A percentile compares a stretch with the other conserved stretches of the same genome.
These are phyloP conservation scores for Chelidonichthys spinosus DNA, from an alignment of 2,797 vertebrate genomes.

Conservation along the genomic window DNA sequence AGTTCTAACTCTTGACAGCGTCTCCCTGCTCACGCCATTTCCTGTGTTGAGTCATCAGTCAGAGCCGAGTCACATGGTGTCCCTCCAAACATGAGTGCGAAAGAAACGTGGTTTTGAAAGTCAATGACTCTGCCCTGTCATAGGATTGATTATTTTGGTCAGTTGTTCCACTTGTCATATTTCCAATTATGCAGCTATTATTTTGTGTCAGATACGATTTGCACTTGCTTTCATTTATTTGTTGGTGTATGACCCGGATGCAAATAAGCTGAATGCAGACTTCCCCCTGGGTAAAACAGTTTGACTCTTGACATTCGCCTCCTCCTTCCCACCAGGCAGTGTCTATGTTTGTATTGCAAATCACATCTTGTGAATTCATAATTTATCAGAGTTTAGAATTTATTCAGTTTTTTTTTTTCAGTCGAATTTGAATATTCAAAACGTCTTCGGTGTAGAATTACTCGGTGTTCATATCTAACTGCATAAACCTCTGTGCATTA, in stretches of 20 bases:
- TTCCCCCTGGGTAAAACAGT: conserved; percentile 35
- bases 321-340: conserved; percentile 19
- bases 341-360: conserved; percentile 38
- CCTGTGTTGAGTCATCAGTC: conserved; percentile 44
- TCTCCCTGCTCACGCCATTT: conserved; percentile 33
- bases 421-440: neutral
- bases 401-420: too few species aligned
- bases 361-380: conserved; percentile 46
- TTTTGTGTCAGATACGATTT: conserved; percentile 27
- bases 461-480: neutral
- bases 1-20: conserved; percentile 25
- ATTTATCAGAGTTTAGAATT: conserved; percentile 39
- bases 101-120: conserved; percentile 16
- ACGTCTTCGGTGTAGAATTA: neutral
- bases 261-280: conserved; percentile 40
- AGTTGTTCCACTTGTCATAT: conserved; percentile 5
- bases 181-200: conserved; percentile 24
- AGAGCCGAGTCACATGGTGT: neutral
- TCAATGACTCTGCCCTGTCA: conserved; percentile 1
- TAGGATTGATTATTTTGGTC: conserved; percentile 9
- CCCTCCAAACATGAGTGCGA: conserved; percentile 13
- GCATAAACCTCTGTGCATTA: conserved; percentile 6
- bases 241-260: conserved; percentile 11
- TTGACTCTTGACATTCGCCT: conserved; percentile 43
- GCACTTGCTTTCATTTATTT: neutral